A percentile compares a stretch with the other conserved stretches of the same genome.
Evolutionary conservation across 2,888 invertebrate species (phyloP).

Genomic region (Pachliopta kotzebuea): DNA sequence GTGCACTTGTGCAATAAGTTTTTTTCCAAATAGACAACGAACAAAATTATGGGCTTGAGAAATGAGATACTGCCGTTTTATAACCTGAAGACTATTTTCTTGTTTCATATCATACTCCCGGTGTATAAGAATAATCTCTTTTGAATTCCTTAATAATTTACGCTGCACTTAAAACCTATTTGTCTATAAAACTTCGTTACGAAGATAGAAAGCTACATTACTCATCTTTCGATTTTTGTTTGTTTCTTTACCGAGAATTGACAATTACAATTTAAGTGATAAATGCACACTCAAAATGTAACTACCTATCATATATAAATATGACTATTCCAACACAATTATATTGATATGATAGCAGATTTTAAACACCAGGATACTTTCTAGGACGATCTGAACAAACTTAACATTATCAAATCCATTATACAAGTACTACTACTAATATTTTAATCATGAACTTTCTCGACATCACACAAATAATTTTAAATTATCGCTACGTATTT

Average conservation of each 20-base stretch:
- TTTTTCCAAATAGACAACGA: slow-evolving; percentile 13
- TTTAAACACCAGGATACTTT: too few relatives aligned
- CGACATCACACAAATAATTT: not conserved
- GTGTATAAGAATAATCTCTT: not conserved
- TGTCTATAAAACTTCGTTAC: not conserved
- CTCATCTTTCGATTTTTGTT: too few relatives aligned
- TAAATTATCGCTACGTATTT: not conserved
- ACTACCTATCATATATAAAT: too few relatives aligned
- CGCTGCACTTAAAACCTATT: not conserved
- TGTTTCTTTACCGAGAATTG: too few relatives aligned
- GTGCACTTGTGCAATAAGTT: slow-evolving; percentile 29
- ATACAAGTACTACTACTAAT: too few relatives aligned
- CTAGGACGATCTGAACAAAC: too few relatives aligned
- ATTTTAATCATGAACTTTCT: too few relatives aligned
- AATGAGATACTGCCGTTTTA: not conserved
- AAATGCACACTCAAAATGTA: too few relatives aligned
- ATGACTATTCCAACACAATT: too few relatives aligned
- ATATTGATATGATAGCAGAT: too few relatives aligned
- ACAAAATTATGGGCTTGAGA: slow-evolving; percentile 6
- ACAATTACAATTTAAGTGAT: too few relatives aligned
- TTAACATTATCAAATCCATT: too few relatives aligned
- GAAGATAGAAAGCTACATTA: not conserved
- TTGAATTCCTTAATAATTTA: not conserved
- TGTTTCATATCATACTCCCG: not conserved
- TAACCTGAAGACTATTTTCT: not conserved